These are phyloP conservation scores for Oreotragus oreotragus DNA, from an alignment of 2,113 vertebrate species.

Conservation along the genomic window DNA sequence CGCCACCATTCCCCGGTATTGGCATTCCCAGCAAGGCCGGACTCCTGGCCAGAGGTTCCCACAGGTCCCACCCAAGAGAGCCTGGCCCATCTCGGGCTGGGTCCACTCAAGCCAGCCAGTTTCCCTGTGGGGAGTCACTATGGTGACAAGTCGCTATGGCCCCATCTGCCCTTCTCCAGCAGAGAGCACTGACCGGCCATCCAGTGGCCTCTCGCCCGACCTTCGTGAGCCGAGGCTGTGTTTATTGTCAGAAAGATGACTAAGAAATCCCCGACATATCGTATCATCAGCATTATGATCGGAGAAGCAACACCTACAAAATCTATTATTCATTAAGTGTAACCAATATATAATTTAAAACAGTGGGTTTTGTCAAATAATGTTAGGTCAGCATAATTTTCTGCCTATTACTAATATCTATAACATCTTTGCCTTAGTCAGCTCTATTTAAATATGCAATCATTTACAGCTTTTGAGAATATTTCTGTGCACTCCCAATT, in stretches of 20 bases:
- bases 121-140: rapidly evolving
- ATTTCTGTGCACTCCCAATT: conserved; percentile 96
- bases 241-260: conserved; percentile 86
- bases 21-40: not conserved
- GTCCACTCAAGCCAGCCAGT: not conserved
- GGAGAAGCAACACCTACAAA: conserved; percentile 93
- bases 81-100: not conserved
- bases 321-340: conserved; percentile 99
- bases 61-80: not conserved
- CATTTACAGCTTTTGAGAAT: conserved; percentile 99
- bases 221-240: conserved; percentile 67
- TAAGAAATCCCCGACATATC: conserved; percentile 80
- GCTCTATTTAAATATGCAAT: conserved; percentile 99
- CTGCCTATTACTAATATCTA: conserved; percentile 99
- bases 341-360: conserved; percentile 99
- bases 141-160: rapidly evolving
- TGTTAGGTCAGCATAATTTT: conserved; percentile 99
- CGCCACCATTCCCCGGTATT: not conserved
- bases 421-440: conserved; percentile 99
- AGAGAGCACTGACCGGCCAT: not conserved
- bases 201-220: not conserved
- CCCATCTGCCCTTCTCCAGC: not conserved
- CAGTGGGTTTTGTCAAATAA: conserved; percentile 98
- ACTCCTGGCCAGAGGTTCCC: not conserved
- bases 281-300: conserved; percentile 92